Evolutionary conservation across 2,797 vertebrate genomes (phyloP), one percentile per base, ranked within the genome.

Genomic region (Muscicapa striata): DNA sequence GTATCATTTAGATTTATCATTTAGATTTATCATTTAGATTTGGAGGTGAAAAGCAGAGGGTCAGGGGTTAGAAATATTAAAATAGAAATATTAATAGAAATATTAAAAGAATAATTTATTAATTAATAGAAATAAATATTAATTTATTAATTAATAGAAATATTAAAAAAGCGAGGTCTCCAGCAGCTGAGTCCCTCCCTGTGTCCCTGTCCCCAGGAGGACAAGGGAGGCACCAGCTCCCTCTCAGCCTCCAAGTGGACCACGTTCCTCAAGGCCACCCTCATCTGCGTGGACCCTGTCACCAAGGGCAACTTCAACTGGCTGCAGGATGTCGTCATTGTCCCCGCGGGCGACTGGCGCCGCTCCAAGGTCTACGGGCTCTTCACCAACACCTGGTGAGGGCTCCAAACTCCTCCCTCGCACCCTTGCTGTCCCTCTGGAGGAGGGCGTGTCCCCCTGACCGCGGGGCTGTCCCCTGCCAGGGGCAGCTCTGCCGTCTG

Each of bases 191-290:
- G 38, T 23, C 48, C 13, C 18, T 87, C 34, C 29, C 16, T 12
- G 62, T 83, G 68, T 84, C 40, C 24, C 22, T 40, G 18, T 46
- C 14, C 57, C 7, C 93, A 99, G 99, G 98, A 99, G 69, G 99
- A 99, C 73, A 98, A 98, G 93, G 99, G 99, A 20, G 99, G 99
- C 4, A 98, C 98, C 95, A 98, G 99, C 75, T 99, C 98, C 0
- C 97, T 99, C 89, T 98, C 98, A 0, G 98, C 98, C 87, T 98
- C 99, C 97, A 99, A 99, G 95, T 99, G 99, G 99, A 99, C 99
- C 22, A 99, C 99, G 5, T 99, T 99, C 97, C 98, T 99, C 84
- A 99, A 99, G 93, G 98, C 99, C 90, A 98, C 98, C 75, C 98
- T 99, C 75, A 98, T 99, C 88, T 99, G 99, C 61, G 97, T 97